Evolutionary conservation across 2,797 vertebrate species (phyloP).

Genomic region (Tapirus indicus): DNA sequence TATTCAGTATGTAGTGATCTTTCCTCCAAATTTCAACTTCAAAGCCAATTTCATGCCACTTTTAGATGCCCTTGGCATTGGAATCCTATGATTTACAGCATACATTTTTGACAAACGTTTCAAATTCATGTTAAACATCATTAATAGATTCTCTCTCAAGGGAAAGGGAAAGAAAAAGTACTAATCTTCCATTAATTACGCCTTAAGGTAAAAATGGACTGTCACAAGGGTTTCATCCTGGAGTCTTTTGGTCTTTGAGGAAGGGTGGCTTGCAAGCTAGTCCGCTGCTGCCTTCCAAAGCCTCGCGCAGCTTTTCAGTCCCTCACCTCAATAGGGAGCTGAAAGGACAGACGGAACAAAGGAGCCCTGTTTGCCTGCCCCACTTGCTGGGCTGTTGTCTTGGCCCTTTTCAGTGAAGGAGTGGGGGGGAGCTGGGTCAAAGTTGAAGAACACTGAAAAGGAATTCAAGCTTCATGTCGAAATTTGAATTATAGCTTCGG

Average conservation of each 20-base stretch:
- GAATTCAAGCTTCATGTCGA: constrained; percentile 90
- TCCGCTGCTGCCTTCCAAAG: constrained; percentile 85
- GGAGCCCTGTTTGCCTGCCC: constrained; percentile 96
- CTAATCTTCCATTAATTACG: constrained; percentile 72
- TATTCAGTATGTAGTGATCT: constrained; percentile 76
- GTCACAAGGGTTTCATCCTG: constrained; percentile 77
- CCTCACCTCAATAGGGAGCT: constrained; percentile 94
- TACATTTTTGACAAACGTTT: neutral
- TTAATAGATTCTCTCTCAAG: constrained; percentile 23
- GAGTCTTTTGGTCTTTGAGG: constrained; percentile 80
- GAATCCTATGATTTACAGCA: constrained; percentile 47
- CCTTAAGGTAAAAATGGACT: constrained; percentile 76
- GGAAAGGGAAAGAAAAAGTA: constrained; percentile 11
- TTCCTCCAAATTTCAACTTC: constrained; percentile 78
- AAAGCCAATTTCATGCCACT: constrained; percentile 72
- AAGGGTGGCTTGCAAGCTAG: constrained; percentile 82
- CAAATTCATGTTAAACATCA: neutral
- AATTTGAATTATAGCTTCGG: constrained; percentile 92
- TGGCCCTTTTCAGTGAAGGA: constrained; percentile 92
- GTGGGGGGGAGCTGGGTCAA: constrained; percentile 91
- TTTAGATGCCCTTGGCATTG: constrained; percentile 66
- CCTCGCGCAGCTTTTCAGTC: constrained; percentile 89
- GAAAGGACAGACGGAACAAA: constrained; percentile 95
- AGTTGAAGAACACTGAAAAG: constrained; percentile 92
- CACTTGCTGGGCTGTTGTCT: constrained; percentile 95